Conservation (phyloP, 2,113 vertebrate genomes). For the Megaptera novaeangliae region DNA sequence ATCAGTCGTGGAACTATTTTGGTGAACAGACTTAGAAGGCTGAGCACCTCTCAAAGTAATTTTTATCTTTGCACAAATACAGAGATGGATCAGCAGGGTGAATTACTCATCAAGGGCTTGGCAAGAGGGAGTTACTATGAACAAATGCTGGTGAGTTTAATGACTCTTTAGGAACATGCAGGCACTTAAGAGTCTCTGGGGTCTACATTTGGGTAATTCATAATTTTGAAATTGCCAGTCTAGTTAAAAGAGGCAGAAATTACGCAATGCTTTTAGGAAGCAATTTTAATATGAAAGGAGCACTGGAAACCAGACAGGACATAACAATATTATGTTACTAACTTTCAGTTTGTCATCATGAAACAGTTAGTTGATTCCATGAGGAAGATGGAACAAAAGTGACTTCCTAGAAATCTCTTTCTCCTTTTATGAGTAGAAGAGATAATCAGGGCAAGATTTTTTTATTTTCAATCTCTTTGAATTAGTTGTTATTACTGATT, state of each 20-base stretch:
- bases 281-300: constrained; percentile 30
- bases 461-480: background rate
- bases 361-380: constrained; percentile 11
- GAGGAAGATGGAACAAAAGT: background rate
- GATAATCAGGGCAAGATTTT: background rate
- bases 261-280: constrained; percentile 45
- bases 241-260: constrained; percentile 44
- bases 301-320: constrained; percentile 1
- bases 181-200: constrained; percentile 17
- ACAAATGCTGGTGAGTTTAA: constrained; percentile 33
- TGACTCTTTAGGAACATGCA: constrained; percentile 13
- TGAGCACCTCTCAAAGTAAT: constrained; percentile 4
- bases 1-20: background rate
- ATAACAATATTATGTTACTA: constrained; percentile 22
- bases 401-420: constrained; percentile 48
- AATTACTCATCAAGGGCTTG: constrained; percentile 17
- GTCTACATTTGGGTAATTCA: constrained; percentile 47
- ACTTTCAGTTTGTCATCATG: constrained; percentile 35
- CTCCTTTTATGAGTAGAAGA: constrained; percentile 9
- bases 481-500: constrained; percentile 23
- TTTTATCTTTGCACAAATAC: constrained; percentile 34
- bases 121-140: background rate
- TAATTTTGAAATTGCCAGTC: constrained; percentile 35
- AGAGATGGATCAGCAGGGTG: background rate
- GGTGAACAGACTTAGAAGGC: background rate